Evolutionary conservation across 2,797 vertebrate genomes (phyloP).

Genomic region (Mastacembelus armatus): DNA sequence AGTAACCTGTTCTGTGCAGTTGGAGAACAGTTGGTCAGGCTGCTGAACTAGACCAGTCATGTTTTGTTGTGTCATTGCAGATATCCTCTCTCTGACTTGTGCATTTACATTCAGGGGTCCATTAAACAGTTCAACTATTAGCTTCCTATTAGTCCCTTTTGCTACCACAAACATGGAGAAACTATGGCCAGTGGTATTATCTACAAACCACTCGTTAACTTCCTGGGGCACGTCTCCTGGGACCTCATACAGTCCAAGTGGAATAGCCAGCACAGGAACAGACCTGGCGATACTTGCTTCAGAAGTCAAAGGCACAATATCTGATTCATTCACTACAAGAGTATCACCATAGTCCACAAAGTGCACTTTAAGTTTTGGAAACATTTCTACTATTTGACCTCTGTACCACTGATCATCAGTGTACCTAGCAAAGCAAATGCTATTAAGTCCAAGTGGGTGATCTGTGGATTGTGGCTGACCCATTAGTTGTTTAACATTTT

Average conservation of each 20-base stretch:
- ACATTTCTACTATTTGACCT: constrained; percentile 78
- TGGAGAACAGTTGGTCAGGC: not conserved
- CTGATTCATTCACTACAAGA: constrained; percentile 71
- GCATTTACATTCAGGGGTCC: constrained; percentile 84
- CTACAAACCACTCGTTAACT: constrained; percentile 87
- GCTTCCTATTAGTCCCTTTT: constrained; percentile 84
- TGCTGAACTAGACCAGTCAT: not conserved
- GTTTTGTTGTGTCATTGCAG: constrained; percentile 29
- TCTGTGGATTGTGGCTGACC: constrained; percentile 43
- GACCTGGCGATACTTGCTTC: constrained; percentile 77
- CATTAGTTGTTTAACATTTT: constrained; percentile 69
- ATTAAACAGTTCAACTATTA: constrained; percentile 88
- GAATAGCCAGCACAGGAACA: constrained; percentile 89
- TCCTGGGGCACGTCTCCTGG: constrained; percentile 77
- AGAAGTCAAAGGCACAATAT: constrained; percentile 81
- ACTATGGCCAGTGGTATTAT: constrained; percentile 70
- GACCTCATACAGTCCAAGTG: constrained; percentile 85
- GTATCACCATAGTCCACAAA: constrained; percentile 93
- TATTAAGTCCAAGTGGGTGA: constrained; percentile 52
- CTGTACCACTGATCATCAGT: constrained; percentile 89
- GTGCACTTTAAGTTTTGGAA: constrained; percentile 79
- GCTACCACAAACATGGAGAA: constrained; percentile 85
- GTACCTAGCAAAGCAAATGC: constrained; percentile 88
- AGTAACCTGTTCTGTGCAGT: not conserved
- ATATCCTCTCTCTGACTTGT: constrained; percentile 79